Base-by-base conservation (phyloP, 2,888 invertebrate genomes). In the Ischnura elegans region DNA sequence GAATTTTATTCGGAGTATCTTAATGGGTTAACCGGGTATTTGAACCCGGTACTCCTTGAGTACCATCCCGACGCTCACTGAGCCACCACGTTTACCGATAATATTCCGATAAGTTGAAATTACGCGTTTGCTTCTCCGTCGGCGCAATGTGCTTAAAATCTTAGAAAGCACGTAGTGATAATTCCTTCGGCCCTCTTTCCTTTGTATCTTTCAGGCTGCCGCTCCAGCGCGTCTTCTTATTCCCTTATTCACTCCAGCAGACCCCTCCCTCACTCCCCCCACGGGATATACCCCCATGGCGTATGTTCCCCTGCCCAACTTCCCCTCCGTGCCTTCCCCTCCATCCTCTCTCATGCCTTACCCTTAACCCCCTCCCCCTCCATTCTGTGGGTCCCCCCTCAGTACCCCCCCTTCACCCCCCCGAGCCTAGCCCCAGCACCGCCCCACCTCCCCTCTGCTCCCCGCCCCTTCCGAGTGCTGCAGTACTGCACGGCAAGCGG, bases 401-500 rank as follows among this genome's bases (percentile, higher is more conserved):
- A 43, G 45, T n/a, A 5, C 36, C 46, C 16, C 6, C 76, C 76
- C 36, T 66, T 13, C 66, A 29, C 43, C 8, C 21, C 61, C 61
- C 66, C 42, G 21, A 42, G n/a, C 45, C 5, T 6, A 16, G 5
- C 29, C 66, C 29, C 93, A 16, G 21, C 93, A 19, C 93, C 45
- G 8, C 45, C 93, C n/a, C n/a, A n/a, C n/a, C 45, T 55, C 76
- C 46, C 45, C 84, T 46, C 45, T 42, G n/a, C 84, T 19, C 76
- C n/a, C 76, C 76, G 16, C 45, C 29, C 93, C 85, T 47, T 76
- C 76, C 46, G 6, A 36, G 43, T 90, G 90, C 90, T 90, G 90
- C 90, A 90, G 90, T 90, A 90, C 61, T 90, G 90, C 90, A 66
- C 90, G 61, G 66, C 55, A 55, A 55, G 90, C 47, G 90, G 61